phyloP scores from a whole-genome alignment of 2,888 invertebrate species.

The Neria commutata region DNA sequence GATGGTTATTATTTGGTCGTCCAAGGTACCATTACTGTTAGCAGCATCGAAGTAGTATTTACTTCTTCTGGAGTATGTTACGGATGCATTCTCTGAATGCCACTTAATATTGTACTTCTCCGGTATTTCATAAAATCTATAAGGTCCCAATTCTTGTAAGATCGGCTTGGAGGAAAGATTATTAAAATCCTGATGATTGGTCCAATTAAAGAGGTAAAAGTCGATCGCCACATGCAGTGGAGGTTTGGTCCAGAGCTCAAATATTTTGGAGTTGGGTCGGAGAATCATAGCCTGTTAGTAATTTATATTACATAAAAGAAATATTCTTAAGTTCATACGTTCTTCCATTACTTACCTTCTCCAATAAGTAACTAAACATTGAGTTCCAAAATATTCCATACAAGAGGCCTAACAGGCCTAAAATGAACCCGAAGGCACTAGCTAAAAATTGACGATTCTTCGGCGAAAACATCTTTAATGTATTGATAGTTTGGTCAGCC shows the following conservation, averaged over 20 bases:
- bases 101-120: slow-evolving; percentile 74
- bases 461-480: too few relatives aligned
- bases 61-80: slow-evolving; percentile 72
- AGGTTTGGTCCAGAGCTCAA: slow-evolving; percentile 69
- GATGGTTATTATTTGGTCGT: slow-evolving; percentile 39
- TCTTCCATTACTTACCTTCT: slow-evolving; percentile 32
- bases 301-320: slow-evolving; percentile 19
- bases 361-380: slow-evolving; percentile 32
- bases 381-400: slow-evolving; percentile 35
- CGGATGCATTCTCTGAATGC: slow-evolving; percentile 73
- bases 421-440: background rate
- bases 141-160: slow-evolving; percentile 67
- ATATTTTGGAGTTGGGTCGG: slow-evolving; percentile 63
- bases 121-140: slow-evolving; percentile 69
- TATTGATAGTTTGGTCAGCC: too few relatives aligned
- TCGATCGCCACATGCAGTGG: slow-evolving; percentile 68
- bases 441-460: background rate
- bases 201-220: slow-evolving; percentile 79
- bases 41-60: slow-evolving; percentile 68
- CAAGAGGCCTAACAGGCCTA: slow-evolving; percentile 20
- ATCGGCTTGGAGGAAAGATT: slow-evolving; percentile 64
- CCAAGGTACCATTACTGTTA: slow-evolving; percentile 36
- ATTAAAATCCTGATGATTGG: slow-evolving; percentile 70
- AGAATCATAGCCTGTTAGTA: slow-evolving; percentile 72
- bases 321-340: background rate